Percentiles rank a stretch among this genome's conserved stretches.
These are phyloP conservation scores for Adelosebastes latens DNA, from an alignment of 2,797 vertebrate species.

Conservation along the genomic window DNA sequence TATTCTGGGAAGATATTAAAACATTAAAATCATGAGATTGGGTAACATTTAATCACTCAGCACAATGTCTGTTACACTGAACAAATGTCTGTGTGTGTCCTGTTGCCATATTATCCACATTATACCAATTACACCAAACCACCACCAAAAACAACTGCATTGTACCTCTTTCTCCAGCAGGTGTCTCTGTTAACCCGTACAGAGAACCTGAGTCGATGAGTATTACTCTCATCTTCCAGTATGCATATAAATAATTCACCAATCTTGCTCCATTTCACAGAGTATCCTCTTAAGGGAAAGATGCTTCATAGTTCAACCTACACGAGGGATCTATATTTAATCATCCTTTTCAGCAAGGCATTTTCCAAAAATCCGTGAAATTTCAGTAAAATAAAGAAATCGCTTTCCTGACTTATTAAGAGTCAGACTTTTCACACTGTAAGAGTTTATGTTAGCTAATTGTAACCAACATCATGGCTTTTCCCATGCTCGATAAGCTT, in stretches of 20 bases:
- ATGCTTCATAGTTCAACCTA: not conserved
- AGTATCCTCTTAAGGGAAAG: not conserved
- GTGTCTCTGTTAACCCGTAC: conserved; percentile 61
- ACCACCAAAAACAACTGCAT: conserved; percentile 21
- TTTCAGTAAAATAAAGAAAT: not conserved
- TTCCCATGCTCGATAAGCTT: conserved; percentile 2
- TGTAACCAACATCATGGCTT: not conserved
- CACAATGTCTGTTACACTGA: not conserved
- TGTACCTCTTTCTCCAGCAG: conserved; percentile 67
- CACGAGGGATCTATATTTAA: not conserved
- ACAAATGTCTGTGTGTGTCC: not conserved
- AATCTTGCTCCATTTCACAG: conserved; percentile 18
- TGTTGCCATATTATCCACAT: not conserved
- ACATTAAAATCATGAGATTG: conserved; percentile 1
- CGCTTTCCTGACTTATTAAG: not conserved
- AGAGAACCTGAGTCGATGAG: not conserved
- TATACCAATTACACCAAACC: not conserved
- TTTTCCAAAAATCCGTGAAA: not conserved
- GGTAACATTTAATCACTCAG: not conserved
- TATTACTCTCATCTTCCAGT: not conserved
- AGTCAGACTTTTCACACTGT: not conserved
- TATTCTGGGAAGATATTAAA: conserved; percentile 84
- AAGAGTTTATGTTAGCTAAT: not conserved
- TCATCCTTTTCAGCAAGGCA: not conserved
- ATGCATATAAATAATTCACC: conserved; percentile 29